phyloP scores from a whole-genome alignment of 2,113 vertebrate species.

The Chaetura pelagica region DNA sequence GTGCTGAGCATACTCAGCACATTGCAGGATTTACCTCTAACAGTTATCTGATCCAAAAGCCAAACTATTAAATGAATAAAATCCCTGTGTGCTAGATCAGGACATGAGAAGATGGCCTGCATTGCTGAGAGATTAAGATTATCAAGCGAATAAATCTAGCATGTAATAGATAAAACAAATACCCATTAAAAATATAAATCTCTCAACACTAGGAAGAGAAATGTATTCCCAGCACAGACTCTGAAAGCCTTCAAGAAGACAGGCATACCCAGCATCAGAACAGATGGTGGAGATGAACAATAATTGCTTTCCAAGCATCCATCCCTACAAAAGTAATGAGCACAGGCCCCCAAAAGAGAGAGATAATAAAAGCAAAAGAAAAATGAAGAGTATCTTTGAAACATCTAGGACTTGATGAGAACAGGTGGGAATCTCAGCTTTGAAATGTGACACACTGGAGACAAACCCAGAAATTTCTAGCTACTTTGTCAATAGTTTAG shows the following conservation, averaged over 20 bases:
- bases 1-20: not conserved
- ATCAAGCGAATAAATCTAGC: constrained; percentile 54
- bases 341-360: not conserved
- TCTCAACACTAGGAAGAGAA: constrained; percentile 18
- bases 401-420: not conserved
- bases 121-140: constrained; percentile 20
- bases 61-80: constrained; percentile 22
- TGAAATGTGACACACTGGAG: not conserved
- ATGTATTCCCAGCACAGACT: not conserved
- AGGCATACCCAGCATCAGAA: constrained; percentile 29
- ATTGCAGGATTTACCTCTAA: not conserved
- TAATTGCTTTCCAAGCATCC: constrained; percentile 53
- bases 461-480: not conserved
- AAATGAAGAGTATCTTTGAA: constrained; percentile 1
- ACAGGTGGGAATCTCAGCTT: not conserved
- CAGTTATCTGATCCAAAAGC: constrained; percentile 45
- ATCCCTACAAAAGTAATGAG: constrained; percentile 5
- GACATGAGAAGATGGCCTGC: not conserved
- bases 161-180: constrained; percentile 64
- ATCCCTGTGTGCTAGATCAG: not conserved
- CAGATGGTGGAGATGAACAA: constrained; percentile 33
- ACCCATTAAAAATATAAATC: constrained; percentile 59
- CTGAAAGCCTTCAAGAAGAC: constrained; percentile 7
- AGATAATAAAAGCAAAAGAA: constrained; percentile 22
- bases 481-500: not conserved